Conservation (phyloP, 1,140 invertebrate genomes). For the Rhizoglyphus robini region DNA sequence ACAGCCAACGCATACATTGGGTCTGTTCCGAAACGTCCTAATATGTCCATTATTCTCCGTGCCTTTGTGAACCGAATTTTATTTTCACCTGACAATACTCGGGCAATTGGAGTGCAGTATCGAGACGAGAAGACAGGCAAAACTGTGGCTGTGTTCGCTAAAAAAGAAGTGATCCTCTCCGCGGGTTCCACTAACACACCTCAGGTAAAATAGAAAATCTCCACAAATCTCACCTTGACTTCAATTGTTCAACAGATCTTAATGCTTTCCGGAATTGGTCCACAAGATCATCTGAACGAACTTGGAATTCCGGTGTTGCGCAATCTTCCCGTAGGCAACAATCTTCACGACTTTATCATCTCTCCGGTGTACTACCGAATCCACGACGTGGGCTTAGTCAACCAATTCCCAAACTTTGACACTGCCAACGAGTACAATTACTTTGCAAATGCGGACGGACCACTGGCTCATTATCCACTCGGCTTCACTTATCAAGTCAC, state of each 20-base stretch:
- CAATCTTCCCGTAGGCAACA: slow-evolving; percentile 35
- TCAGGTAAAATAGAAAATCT: too few species aligned
- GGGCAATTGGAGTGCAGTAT: neutral
- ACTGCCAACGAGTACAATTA: slow-evolving; percentile 6
- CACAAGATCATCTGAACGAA: slow-evolving; percentile 54
- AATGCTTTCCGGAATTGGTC: slow-evolving; percentile 79
- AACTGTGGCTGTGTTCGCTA: neutral
- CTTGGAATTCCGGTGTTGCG: slow-evolving; percentile 36
- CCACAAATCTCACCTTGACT: too few species aligned
- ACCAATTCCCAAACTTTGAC: neutral
- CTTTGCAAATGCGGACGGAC: too few species aligned
- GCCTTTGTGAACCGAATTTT: slow-evolving; percentile 8
- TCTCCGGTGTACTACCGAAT: too few species aligned
- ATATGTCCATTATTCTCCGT: neutral
- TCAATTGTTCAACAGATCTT: too few species aligned
- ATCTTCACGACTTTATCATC: slow-evolving; percentile 29
- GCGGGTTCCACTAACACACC: slow-evolving; percentile 67
- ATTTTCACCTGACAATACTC: neutral
- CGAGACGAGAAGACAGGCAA: neutral
- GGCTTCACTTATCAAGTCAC: slow-evolving; percentile 36
- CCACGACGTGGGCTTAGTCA: neutral
- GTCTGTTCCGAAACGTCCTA: neutral
- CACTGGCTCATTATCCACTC: slow-evolving; percentile 30
- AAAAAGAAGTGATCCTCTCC: neutral
- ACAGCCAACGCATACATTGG: slow-evolving; percentile 18